Evolutionary conservation across 2,113 vertebrate species (phyloP).

Genomic region (Acanthochromis polyacanthus): DNA sequence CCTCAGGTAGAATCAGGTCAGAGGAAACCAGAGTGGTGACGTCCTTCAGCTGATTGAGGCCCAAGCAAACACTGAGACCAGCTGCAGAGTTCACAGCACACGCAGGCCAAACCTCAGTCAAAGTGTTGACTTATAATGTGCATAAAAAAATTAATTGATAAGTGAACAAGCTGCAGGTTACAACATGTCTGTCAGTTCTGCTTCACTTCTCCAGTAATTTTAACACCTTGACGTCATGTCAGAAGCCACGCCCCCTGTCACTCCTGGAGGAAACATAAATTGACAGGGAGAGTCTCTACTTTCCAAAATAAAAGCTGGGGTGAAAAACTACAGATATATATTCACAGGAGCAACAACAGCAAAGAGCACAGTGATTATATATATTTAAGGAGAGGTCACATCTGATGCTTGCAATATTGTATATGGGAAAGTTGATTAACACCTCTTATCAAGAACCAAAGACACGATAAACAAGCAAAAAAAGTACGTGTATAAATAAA

Average conservation of each 20-base stretch:
- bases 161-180: neutral
- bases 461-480: no score
- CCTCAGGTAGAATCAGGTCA: constrained; percentile 24
- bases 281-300: neutral
- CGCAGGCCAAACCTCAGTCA: neutral
- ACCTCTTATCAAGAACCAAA: no score
- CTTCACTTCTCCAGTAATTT: neutral
- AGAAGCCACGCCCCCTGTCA: constrained; percentile 40
- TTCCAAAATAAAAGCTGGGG: constrained; percentile 37
- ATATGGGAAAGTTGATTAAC: no score
- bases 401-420: no score
- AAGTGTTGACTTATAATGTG: neutral
- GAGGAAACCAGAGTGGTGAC: constrained; percentile 1
- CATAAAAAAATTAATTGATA: neutral
- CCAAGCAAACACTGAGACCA: neutral
- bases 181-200: neutral
- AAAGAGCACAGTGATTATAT: no score
- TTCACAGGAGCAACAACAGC: no score
- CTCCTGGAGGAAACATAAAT: neutral
- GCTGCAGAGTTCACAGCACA: no score
- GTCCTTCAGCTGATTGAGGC: neutral
- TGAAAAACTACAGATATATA: neutral
- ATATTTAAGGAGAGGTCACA: no score
- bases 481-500: no score
- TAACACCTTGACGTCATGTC: no score